Conservation (phyloP, 2,797 vertebrate species). For the Yasuhikotakia modesta region DNA sequence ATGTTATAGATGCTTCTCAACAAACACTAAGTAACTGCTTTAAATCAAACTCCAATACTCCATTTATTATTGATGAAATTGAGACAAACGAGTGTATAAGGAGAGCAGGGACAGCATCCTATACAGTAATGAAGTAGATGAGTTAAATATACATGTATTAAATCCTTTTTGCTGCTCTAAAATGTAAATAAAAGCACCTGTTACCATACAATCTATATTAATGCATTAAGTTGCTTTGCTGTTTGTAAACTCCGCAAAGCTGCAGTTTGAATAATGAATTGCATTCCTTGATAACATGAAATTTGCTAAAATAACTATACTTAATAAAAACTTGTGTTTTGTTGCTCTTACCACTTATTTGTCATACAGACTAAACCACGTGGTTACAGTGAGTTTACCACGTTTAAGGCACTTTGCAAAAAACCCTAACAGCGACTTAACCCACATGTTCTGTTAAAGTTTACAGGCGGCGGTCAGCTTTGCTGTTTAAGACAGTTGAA, state of each 20-base stretch:
- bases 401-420: no score
- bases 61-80: not conserved
- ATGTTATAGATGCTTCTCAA: not conserved
- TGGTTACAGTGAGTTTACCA: no score
- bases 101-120: not conserved
- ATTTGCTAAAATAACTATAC: not conserved
- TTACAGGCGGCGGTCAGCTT: not conserved
- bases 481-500: not conserved
- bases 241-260: not conserved
- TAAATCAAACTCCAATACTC: not conserved
- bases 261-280: not conserved
- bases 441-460: not conserved
- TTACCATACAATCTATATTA: conserved; percentile 45
- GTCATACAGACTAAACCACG: no score
- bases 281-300: not conserved
- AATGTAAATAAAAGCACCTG: conserved; percentile 10
- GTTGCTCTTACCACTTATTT: no score
- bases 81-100: not conserved
- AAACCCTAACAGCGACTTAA: no score
- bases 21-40: not conserved
- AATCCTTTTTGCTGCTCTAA: not conserved
- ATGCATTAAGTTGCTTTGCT: no score
- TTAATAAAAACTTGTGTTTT: no score
- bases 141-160: not conserved
- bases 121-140: not conserved